Evolutionary conservation across 2,888 invertebrate genomes (phyloP), one percentile per base, ranked within the genome.

Genomic region (Euclidia mi): DNA sequence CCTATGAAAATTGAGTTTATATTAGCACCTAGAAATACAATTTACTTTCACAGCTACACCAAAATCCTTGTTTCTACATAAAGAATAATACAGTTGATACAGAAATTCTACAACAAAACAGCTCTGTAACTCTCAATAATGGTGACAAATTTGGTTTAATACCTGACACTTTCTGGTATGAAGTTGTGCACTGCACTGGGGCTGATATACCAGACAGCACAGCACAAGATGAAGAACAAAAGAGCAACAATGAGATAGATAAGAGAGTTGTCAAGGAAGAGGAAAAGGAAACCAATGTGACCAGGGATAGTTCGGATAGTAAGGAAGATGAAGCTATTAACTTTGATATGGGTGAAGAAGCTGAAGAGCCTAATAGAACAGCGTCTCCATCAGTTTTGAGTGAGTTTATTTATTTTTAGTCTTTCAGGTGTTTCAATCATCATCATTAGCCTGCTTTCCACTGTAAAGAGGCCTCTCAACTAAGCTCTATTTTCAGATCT

Each of bases 111-210:
- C 79, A 77, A 44, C 82, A 89, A 67, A 82, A 92, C 56, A 68
- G 78, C 15, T 71, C 79, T 1, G 65, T 87, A 10, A 56, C 71
- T n/a, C 76, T 95, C 12, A 71, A 51, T 1, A 85, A 90, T 68
- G 95, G 95, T 10, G 95, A 95, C 71, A 89, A 85, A 66, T 95
- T 96, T 79, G 95, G 95, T 10, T 85, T 96, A 3, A 70, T 95
- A 20, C 94, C 95, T 0, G 89, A 94, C 38, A 63, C 80, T 7
- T 92, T 84, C 67, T 95, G 95, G 95, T 95, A 89, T 77, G 90
- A 90, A 77, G 67, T 95, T 0, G 65, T 89, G 68, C 61, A 87
- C 47, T 81, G 78, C 31, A 25, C 57, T 1, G 48, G 56, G 17
- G 35, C 11, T 28, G 58, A 31, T 48, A 58, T 12, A 41, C 42